Percentiles rank a stretch among this genome's conserved stretches.
phyloP scores from a whole-genome alignment of 2,888 invertebrate species.

The Himalopsyche kuldschensis region DNA sequence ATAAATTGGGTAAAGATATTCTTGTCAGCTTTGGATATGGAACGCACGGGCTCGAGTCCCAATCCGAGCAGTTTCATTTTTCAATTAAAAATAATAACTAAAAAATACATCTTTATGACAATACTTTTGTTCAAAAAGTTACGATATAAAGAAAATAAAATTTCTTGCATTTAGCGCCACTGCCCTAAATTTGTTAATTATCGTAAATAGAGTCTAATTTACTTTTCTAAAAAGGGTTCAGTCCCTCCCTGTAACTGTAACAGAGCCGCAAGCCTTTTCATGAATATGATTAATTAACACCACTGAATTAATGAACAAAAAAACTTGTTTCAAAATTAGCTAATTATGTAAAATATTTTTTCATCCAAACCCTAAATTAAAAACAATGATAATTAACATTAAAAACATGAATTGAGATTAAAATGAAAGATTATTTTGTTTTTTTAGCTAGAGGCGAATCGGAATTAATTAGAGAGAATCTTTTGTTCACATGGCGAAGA shows the following conservation, averaged over 20 bases:
- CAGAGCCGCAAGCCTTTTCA: background rate
- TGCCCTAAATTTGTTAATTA: background rate
- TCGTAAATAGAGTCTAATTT: background rate
- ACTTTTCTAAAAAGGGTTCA: background rate
- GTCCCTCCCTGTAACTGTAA: background rate
- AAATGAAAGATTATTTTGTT: background rate
- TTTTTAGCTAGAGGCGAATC: background rate
- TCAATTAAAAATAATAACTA: too few relatives aligned
- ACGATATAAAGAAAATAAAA: background rate
- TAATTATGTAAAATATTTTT: slow-evolving; percentile 36
- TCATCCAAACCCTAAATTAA: slow-evolving; percentile 30
- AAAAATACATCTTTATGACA: too few relatives aligned
- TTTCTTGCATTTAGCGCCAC: background rate
- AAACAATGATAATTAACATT: slow-evolving; percentile 38
- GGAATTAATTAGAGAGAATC: background rate
- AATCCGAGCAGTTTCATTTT: too few relatives aligned
- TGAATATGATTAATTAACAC: slow-evolving; percentile 36
- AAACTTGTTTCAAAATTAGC: slow-evolving; percentile 37
- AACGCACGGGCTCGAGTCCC: too few relatives aligned
- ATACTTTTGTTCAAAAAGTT: too few relatives aligned
- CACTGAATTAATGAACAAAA: slow-evolving; percentile 36
- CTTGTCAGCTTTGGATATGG: too few relatives aligned
- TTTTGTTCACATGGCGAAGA: background rate
- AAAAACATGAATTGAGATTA: slow-evolving; percentile 20
- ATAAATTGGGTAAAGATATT: too few relatives aligned